Conservation (phyloP, 64 coral and sea anemone genomes). For the Hydrozoanthus tunicans region DNA sequence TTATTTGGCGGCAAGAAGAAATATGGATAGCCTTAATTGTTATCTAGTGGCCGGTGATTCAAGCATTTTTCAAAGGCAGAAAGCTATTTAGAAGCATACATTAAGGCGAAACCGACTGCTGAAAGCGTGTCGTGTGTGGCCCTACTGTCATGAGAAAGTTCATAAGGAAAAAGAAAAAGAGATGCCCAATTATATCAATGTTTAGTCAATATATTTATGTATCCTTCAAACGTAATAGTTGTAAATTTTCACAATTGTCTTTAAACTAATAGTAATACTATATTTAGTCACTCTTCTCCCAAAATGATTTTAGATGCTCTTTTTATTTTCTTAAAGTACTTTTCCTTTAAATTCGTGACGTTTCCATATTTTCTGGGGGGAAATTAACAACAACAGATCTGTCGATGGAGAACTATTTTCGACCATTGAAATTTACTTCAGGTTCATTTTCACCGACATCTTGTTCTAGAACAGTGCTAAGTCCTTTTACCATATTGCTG, state of each 20-base stretch:
- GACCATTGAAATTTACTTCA: neutral
- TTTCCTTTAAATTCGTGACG: neutral
- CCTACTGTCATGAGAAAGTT: neutral
- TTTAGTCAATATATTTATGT: constrained; percentile 38
- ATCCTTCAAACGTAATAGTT: neutral
- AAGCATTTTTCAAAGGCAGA: no score
- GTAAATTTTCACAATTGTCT: neutral
- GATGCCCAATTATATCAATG: neutral
- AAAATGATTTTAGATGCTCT: neutral
- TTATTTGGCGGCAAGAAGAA: no score
- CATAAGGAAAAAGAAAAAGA: neutral
- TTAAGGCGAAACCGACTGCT: no score
- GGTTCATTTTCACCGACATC: neutral
- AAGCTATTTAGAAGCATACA: no score
- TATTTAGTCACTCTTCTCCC: no score
- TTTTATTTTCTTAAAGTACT: neutral
- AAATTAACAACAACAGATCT: constrained; percentile 36
- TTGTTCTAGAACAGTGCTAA: constrained; percentile 34
- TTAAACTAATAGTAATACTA: neutral
- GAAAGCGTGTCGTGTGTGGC: no score
- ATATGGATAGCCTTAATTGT: no score
- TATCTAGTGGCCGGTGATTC: no score
- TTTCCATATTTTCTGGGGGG: neutral
- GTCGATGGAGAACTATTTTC: constrained; percentile 13
- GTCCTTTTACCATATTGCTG: neutral